phyloP scores from a whole-genome alignment of 1,140 invertebrate species.

The Cotesia vestalis region DNA sequence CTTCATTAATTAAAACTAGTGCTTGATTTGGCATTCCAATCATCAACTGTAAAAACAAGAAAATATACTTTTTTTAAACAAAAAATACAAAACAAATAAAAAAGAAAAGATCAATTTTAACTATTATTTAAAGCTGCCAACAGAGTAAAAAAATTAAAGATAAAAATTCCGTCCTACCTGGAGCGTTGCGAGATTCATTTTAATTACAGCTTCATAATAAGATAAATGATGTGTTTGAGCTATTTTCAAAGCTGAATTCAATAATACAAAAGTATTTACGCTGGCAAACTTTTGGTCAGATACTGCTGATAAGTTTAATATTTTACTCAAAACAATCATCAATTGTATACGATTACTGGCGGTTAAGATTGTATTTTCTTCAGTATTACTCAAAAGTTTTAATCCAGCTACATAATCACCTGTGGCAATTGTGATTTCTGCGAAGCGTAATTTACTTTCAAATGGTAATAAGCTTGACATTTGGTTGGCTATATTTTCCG shows the following conservation, averaged over 20 bases:
- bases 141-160: background rate
- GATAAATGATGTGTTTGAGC: constrained; percentile 78
- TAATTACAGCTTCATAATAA: constrained; percentile 77
- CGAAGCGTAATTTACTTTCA: constrained; percentile 72
- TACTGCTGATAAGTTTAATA: constrained; percentile 70
- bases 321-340: constrained; percentile 77
- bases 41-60: constrained; percentile 68
- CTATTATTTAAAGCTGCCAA: constrained; percentile 2
- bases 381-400: constrained; percentile 69
- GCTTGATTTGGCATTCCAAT: constrained; percentile 80
- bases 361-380: constrained; percentile 66
- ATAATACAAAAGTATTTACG: constrained; percentile 68
- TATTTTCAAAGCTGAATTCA: constrained; percentile 77
- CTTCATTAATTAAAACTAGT: constrained; percentile 73
- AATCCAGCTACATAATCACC: constrained; percentile 73
- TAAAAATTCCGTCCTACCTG: constrained; percentile 61
- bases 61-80: constrained; percentile 25
- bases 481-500: constrained; percentile 77
- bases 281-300: constrained; percentile 63
- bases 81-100: background rate
- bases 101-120: background rate
- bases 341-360: constrained; percentile 72
- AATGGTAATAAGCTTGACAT: constrained; percentile 76
- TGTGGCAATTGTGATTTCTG: constrained; percentile 75
- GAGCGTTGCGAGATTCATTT: constrained; percentile 80